These are phyloP conservation scores for Urocolius indicus DNA, from an alignment of 2,113 vertebrate species.

Conservation along the genomic window DNA sequence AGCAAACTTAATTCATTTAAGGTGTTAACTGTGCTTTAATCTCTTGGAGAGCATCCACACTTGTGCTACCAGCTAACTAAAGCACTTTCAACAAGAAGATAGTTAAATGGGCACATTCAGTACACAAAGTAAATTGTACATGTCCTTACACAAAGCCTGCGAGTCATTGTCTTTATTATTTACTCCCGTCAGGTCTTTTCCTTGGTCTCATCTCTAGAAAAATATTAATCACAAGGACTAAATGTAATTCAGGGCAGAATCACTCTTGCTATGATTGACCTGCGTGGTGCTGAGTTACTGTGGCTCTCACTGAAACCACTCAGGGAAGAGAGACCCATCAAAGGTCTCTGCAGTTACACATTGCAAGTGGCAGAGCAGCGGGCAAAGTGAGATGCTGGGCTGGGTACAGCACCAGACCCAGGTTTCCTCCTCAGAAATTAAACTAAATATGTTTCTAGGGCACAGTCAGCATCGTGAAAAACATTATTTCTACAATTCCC, in stretches of 20 bases:
- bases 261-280: not conserved
- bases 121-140: not conserved
- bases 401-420: not conserved
- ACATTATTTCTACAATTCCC: not conserved
- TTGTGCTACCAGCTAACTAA: not conserved
- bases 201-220: not conserved
- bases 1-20: not conserved
- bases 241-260: not conserved
- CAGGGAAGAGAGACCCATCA: not conserved
- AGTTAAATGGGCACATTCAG: not conserved
- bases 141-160: accelerated
- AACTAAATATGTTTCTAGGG: not conserved
- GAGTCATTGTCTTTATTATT: not conserved
- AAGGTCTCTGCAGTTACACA: accelerated
- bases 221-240: not conserved
- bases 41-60: not conserved
- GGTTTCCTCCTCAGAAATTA: not conserved
- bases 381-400: not conserved
- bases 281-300: not conserved
- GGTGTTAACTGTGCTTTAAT: not conserved
- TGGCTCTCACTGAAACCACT: accelerated
- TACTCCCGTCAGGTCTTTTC: not conserved
- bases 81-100: not conserved
- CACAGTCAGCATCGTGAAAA: accelerated
- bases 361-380: not conserved